Evolutionary conservation across 2,113 vertebrate genomes (phyloP).

Genomic region (Perca fluviatilis): DNA sequence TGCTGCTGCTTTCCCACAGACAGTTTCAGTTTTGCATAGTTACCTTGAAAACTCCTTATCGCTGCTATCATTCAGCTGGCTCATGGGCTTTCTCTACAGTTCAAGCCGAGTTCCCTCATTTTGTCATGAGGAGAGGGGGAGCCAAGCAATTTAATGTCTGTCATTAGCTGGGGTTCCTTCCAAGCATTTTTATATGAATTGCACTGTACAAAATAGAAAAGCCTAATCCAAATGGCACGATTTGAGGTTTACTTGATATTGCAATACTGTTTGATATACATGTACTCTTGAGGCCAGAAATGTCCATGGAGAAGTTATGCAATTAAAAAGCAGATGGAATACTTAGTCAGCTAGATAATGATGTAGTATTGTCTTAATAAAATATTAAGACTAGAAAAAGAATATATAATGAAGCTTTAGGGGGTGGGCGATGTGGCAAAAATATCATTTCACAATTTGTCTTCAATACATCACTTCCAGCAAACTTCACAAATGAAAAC

Average conservation of each 20-base stretch:
- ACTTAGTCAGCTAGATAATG: conserved; percentile 26
- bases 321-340: conserved; percentile 28
- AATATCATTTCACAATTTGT: too few relatives aligned
- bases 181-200: conserved; percentile 58
- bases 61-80: conserved; percentile 74
- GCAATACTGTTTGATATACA: conserved; percentile 25
- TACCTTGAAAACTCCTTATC: conserved; percentile 82
- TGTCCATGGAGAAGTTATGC: conserved; percentile 22
- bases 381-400: not conserved
- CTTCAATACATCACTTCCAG: too few relatives aligned
- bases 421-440: too few relatives aligned
- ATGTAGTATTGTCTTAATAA: conserved; percentile 2
- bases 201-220: conserved; percentile 36
- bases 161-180: conserved; percentile 56
- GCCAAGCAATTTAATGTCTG: conserved; percentile 50
- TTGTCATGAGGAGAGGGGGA: conserved; percentile 61
- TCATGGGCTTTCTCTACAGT: conserved; percentile 76
- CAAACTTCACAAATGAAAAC: too few relatives aligned
- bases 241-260: conserved; percentile 24
- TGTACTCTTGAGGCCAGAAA: conserved; percentile 27
- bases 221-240: conserved; percentile 38
- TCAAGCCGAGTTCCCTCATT: conserved; percentile 75
- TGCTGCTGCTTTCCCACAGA: conserved; percentile 82
- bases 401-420: not conserved
- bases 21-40: conserved; percentile 63